Evolutionary conservation across 2,888 invertebrate species (phyloP), one percentile per base, ranked within the genome.

Genomic region (Ectropis crepuscularia): DNA sequence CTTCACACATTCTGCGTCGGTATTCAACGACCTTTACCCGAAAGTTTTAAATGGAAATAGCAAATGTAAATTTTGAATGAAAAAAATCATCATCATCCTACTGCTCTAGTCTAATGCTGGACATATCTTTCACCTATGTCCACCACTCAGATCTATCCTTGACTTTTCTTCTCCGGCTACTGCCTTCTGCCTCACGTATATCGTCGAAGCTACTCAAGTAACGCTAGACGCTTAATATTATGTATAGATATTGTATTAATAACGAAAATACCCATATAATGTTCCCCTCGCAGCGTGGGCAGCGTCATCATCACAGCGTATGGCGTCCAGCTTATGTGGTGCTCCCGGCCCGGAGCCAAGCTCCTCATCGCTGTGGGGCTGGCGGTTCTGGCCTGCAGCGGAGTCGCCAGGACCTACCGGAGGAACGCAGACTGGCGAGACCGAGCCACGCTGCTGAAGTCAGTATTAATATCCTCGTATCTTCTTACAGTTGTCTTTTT

Each of bases 401-500:
- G 96, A 54, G 94, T 95, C 47, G 94, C 95, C 57, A 94, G 95
- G 75, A 96, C 97, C 0, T 90, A 95, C 71, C 87, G 94, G 11
- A 93, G 97, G 70, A 97, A 97, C 80, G 93, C 94, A 55, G 97
- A 97, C 77, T 97, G 97, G 97, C 89, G 93, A 47, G 96, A 96
- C 49, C 93, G 97, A 70, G 96, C 96, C 72, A 94, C 96, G 0
- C 89, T 97, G 37, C 94, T 97, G 71, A 95, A 95, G 97, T 97
- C 86, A 74, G 74, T 51, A 5, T 5, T 5, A 38, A 11, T 41
- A 10, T 6, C 10, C 37, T 36, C n/a, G 36, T 5, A 16, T 9
- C 39, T 39, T n/a, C n/a, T n/a, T n/a, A n/a, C n/a, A 28, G 16
- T 28, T 28, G 4, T 4, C 16, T 28, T 4, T 28, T n/a, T 28